Base-by-base conservation (phyloP, 2,113 vertebrate genomes). In the Corvus moneduloides region DNA sequence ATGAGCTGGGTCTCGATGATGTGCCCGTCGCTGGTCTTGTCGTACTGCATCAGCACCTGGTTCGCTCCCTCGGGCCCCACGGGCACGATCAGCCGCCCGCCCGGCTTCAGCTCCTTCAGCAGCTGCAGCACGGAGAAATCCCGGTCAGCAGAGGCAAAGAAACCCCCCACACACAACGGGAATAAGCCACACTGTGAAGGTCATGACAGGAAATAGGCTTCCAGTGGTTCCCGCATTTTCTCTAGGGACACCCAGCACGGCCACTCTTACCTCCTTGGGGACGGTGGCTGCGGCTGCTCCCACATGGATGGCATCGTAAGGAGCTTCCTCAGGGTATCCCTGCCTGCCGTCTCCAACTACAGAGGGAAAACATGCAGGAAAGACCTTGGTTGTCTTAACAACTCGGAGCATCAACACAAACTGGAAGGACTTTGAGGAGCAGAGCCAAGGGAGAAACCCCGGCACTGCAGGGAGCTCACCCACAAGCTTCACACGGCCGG, bases 281-380 rank as follows among this genome's bases (percentile, higher is more conserved):
- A 99, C 95, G 1, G 97, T 97, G 8, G 98, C 91, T 72, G 99
- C 98, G 61, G 99, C 99, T 4, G 99, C 99, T 72, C 99, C 99
- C 16, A 99, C 98, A 4, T 99, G 99, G 93, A 99, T 99, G 37
- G 98, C 99, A 30, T 99, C 99, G 13, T 98, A 99, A 0, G 99
- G 99, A 13, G 98, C 99, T 81, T 98, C 98, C 6, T 99, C 98
- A 2, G 98, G 98, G 87, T 97, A 98, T 4, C 99, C 99, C 24
- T 98, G 97, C 68, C 99, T 97, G 74, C 99, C 99, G 5, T 99
- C 99, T 33, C 98, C 98, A 85, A 98, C 99, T 99, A 30, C 59
- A 56, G 72, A 91, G 94, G 11, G 63, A 58, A 79, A 93, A 66
- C 58, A 37, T 0, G 1, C 28, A 48, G 44, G 59, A 30, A 37